These are phyloP conservation scores for Acanthosepion pharaonis DNA, from an alignment of 2,888 invertebrate species.

Conservation along the genomic window DNA sequence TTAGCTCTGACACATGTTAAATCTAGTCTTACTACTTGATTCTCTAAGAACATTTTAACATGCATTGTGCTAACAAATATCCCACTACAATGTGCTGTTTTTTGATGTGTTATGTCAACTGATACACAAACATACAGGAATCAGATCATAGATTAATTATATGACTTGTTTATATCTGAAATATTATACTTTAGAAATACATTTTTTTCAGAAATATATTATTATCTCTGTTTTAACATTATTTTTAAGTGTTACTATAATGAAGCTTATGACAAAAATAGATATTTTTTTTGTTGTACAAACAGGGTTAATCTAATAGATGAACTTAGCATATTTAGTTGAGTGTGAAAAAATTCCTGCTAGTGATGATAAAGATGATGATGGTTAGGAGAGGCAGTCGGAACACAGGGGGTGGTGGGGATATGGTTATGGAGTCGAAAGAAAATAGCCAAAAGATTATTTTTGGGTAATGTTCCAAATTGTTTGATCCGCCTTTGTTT, in stretches of 20 bases:
- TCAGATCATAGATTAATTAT: no score
- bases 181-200: not conserved
- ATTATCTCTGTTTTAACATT: not conserved
- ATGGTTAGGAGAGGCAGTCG: not conserved
- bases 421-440: not conserved
- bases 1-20: no score
- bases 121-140: no score
- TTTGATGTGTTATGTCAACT: no score
- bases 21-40: no score
- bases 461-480: not conserved
- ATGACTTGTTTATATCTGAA: no score
- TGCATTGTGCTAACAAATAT: no score
- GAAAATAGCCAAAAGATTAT: not conserved
- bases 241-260: not conserved
- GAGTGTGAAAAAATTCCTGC: not conserved
- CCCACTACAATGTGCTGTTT: no score
- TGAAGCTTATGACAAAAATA: not conserved
- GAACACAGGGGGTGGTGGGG: not conserved
- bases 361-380: not conserved
- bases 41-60: no score
- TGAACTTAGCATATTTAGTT: not conserved
- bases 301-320: conserved; percentile 15
- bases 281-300: not conserved
- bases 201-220: not conserved
- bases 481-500: not conserved